Conservation (phyloP, 2,113 vertebrate species). For the Bucco capensis region DNA sequence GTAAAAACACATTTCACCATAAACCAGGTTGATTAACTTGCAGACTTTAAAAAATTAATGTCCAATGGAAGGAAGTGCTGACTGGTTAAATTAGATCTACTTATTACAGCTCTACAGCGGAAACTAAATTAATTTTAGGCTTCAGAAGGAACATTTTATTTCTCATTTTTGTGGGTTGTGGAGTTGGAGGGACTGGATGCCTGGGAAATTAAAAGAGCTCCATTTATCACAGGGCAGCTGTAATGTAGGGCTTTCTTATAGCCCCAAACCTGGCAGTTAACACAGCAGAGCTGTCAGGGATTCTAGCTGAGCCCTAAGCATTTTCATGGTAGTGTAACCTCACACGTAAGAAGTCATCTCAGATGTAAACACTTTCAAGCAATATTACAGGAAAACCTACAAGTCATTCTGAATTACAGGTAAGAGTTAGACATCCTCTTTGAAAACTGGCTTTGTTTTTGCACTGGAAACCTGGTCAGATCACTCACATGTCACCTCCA, state of each 20-base stretch:
- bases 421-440: neutral
- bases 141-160: conserved; percentile 40
- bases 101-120: conserved; percentile 30
- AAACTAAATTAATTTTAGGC: conserved; percentile 50
- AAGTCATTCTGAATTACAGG: neutral
- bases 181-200: neutral
- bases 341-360: neutral
- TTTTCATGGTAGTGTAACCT: neutral
- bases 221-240: neutral
- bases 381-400: neutral
- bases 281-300: neutral
- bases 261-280: neutral
- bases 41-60: conserved; percentile 60
- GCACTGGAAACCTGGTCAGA: neutral
- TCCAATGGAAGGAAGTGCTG: conserved; percentile 54
- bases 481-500: neutral
- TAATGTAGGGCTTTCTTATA: neutral
- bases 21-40: conserved; percentile 59
- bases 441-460: neutral
- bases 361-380: neutral
- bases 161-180: conserved; percentile 43
- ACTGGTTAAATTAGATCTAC: conserved; percentile 53
- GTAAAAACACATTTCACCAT: conserved; percentile 53
- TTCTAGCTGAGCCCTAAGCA: neutral
- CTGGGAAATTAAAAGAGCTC: conserved; percentile 38